These are phyloP conservation scores for Bugula neritina DNA, from an alignment of 2,888 invertebrate species.

Conservation along the genomic window DNA sequence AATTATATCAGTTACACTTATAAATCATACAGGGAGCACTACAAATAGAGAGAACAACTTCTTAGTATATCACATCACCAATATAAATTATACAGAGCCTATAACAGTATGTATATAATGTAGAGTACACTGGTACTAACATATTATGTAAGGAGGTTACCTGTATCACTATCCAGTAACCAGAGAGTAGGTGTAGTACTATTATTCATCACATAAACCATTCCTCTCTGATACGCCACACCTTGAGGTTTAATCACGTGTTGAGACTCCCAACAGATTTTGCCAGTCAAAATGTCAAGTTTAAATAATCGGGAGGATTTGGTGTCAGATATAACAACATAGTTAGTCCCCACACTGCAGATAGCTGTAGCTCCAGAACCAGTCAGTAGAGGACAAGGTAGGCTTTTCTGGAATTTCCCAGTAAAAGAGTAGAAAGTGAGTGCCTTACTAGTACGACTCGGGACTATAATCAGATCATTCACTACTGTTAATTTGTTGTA, in stretches of 20 bases:
- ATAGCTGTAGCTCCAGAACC: neutral
- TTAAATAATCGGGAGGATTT: neutral
- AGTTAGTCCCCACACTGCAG: neutral
- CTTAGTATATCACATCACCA: too few species aligned
- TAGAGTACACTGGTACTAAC: too few species aligned
- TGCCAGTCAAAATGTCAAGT: neutral
- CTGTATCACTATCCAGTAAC: neutral
- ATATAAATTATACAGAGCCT: too few species aligned
- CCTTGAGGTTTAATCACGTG: neutral
- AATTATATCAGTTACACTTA: too few species aligned
- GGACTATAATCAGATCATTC: neutral
- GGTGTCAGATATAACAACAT: neutral
- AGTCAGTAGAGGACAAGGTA: neutral
- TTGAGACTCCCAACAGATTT: neutral
- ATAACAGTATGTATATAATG: too few species aligned
- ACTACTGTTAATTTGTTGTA: neutral
- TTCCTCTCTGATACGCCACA: neutral
- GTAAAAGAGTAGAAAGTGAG: neutral
- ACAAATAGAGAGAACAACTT: too few species aligned
- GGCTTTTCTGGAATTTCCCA: neutral
- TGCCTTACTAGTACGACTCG: neutral
- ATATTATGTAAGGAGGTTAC: too few species aligned
- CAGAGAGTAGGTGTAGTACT: neutral
- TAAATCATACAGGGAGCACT: too few species aligned
- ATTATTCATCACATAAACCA: neutral